Evolutionary conservation across 37 sponge, comb jelly and placozoan genomes (phyloP).

Genomic region (Chondrosia reniformis): DNA sequence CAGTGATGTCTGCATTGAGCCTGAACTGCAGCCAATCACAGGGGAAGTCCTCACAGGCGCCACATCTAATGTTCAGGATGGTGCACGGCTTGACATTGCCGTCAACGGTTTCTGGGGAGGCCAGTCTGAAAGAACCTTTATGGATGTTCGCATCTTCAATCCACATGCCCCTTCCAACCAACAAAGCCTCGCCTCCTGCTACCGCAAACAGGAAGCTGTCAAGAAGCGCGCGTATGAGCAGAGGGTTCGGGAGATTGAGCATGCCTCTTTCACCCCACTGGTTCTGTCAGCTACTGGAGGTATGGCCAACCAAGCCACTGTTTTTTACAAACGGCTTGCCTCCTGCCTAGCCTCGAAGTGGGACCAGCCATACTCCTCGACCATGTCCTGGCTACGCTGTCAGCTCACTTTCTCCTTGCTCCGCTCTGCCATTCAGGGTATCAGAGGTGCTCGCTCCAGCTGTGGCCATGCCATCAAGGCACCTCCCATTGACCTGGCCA

Average conservation of each 20-base stretch:
- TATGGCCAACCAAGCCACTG: not conserved
- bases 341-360: not conserved
- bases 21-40: not conserved
- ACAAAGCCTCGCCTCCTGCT: not conserved
- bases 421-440: not conserved
- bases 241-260: not conserved
- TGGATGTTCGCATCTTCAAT: not conserved
- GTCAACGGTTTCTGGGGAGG: not conserved
- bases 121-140: not conserved
- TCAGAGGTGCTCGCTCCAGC: conserved; percentile 11
- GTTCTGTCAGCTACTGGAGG: not conserved
- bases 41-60: not conserved
- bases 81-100: not conserved
- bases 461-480: too few relatives aligned
- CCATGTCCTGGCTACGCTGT: not conserved
- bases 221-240: not conserved
- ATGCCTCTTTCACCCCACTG: not conserved
- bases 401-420: not conserved
- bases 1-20: not conserved
- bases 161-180: not conserved
- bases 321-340: not conserved
- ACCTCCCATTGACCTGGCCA: too few relatives aligned
- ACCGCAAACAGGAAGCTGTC: not conserved
- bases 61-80: not conserved
- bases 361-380: not conserved